phyloP scores from a whole-genome alignment of 2,113 vertebrate genomes.

The Eurypyga helias region DNA sequence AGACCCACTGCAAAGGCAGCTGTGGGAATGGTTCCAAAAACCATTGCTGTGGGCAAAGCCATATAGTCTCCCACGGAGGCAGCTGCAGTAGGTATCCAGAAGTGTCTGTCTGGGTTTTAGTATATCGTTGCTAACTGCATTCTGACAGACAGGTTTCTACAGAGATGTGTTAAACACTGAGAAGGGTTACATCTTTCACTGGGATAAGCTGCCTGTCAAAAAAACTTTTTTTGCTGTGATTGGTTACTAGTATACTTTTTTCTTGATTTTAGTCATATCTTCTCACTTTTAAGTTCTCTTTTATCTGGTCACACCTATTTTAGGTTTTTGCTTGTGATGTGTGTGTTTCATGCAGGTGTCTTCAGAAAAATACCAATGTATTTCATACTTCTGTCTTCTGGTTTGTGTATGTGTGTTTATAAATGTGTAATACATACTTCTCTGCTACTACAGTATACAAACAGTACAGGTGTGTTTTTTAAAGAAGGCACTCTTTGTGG shows the following conservation, averaged over 20 bases:
- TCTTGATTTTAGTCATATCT: neutral
- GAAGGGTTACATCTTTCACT: neutral
- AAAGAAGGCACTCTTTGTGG: neutral
- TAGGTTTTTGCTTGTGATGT: neutral
- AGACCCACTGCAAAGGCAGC: neutral
- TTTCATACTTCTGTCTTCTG: neutral
- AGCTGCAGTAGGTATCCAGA: neutral
- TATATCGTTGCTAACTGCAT: fast-evolving
- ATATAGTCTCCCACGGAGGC: fast-evolving
- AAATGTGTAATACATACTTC: neutral
- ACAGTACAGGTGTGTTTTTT: neutral
- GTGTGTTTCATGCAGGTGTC: neutral
- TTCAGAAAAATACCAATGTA: neutral
- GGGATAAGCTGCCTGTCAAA: neutral
- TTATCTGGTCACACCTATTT: neutral
- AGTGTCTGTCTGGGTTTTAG: neutral
- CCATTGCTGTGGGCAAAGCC: neutral
- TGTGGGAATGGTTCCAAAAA: neutral
- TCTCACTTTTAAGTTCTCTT: neutral
- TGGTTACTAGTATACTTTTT: neutral
- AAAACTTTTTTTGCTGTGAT: neutral
- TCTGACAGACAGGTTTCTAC: neutral
- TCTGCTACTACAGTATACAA: neutral
- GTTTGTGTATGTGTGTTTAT: neutral
- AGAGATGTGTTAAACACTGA: neutral